Conservation (phyloP, 2,888 invertebrate species). For the Phalera bucephala region DNA sequence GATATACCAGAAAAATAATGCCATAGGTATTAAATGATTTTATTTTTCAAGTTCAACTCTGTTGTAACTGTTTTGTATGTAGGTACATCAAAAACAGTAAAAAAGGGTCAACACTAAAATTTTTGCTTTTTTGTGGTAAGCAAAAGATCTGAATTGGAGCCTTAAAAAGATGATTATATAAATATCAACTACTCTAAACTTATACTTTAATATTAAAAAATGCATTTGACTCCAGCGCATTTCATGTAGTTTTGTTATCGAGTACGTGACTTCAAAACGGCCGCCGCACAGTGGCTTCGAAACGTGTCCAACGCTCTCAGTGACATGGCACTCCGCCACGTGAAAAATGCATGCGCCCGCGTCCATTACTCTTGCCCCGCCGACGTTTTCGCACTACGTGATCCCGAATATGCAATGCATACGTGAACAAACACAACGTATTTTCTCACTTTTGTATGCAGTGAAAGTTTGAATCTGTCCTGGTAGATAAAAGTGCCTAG, state of each 20-base stretch:
- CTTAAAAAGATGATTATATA: no score
- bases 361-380: constrained; percentile 46
- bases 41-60: no score
- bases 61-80: no score
- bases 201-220: no score
- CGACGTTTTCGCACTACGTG: constrained; percentile 36
- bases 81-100: no score
- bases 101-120: no score
- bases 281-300: constrained; percentile 23
- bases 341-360: constrained; percentile 47
- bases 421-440: constrained; percentile 19
- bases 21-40: no score
- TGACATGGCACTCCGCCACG: constrained; percentile 36
- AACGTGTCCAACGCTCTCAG: constrained; percentile 31
- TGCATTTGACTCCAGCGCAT: constrained; percentile 9
- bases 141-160: no score
- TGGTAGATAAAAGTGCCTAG: constrained; percentile 6
- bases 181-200: no score
- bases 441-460: constrained; percentile 22
- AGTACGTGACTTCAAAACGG: constrained; percentile 34
- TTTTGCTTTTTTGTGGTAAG: no score
- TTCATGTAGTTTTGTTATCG: not conserved
- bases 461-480: constrained; percentile 27
- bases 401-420: constrained; percentile 36
- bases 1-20: no score